Percentiles rank a stretch among this genome's conserved stretches.
Evolutionary conservation across 92 coral and sea anemone genomes (phyloP).

Genomic region (Parazoanthus atlanticus): DNA sequence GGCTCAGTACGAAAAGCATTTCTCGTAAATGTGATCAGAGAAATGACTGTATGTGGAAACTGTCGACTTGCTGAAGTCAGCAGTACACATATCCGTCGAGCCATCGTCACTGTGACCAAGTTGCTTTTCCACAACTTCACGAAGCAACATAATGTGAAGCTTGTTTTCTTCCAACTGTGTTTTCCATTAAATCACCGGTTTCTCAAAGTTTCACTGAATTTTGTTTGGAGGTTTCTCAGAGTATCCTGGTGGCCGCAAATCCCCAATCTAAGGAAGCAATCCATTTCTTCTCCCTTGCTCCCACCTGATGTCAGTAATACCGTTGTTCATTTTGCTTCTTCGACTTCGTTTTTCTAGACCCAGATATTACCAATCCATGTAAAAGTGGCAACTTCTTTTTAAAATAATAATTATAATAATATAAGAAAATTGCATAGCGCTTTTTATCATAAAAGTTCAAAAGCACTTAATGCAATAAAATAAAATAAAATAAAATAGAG

Average conservation of each 20-base stretch:
- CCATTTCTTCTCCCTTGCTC: conserved; percentile 44
- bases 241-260: conserved; percentile 48
- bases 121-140: conserved; percentile 43
- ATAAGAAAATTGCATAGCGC: too few relatives aligned
- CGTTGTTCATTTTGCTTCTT: conserved; percentile 6
- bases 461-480: too few relatives aligned
- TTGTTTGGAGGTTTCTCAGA: conserved; percentile 48
- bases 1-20: conserved; percentile 8
- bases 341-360: not conserved
- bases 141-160: conserved; percentile 12
- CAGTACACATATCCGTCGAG: conserved; percentile 44
- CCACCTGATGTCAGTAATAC: conserved; percentile 44
- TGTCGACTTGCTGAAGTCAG: conserved; percentile 41
- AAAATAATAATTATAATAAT: too few relatives aligned
- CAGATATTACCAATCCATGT: not conserved
- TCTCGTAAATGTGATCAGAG: conserved; percentile 36
- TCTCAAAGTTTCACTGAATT: conserved; percentile 32
- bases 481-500: too few relatives aligned
- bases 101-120: conserved; percentile 27
- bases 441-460: too few relatives aligned
- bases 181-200: conserved; percentile 39
- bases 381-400: too few relatives aligned
- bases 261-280: conserved; percentile 49
- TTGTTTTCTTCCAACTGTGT: not conserved
- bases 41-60: conserved; percentile 21